Base-by-base conservation (phyloP, 1,140 invertebrate genomes). In the Fopius arisanus region DNA sequence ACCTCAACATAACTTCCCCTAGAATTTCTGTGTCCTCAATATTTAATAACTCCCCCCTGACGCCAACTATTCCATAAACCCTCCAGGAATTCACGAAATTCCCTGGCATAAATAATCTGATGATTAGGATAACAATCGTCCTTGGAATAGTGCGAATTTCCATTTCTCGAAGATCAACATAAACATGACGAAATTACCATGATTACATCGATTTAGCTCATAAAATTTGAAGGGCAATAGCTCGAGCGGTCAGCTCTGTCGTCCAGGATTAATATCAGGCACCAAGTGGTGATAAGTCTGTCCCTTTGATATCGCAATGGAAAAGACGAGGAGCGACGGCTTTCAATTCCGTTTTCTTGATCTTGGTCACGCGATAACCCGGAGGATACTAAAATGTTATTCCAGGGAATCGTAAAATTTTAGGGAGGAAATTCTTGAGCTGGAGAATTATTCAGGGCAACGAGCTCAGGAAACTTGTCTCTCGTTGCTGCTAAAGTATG, bases 91-190 rank as follows among this genome's bases (percentile, higher is more conserved):
- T 0, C 19, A 26, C 54, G 14, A 28, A 26, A 19, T 59, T 59
- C 54, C 26, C 12, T 19, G 48, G 37, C 31, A 0, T 3, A 16
- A 59, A 59, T 21, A 59, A 59, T 59, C 26, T 62, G 74, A 74
- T 72, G 72, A 77, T 74, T 59, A 72, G 74, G 75, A 77, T 77
- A 68, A 48, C n/a, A 54, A 77, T 77, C 75, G 69, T 74, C 62
- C 31, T 43, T 59, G 59, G 40, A 54, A 71, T 51, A 21, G 29
- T 59, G 19, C 29, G 23, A 70, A 59, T 70, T 54, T 28, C 62
- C 66, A 68, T 59, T 28, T 23, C 12, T 23, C 3, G 10, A 28
- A 19, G 23, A 59, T 59, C 16, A 3, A 26, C 54, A 59, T 59
- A 26, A 59, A 23, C 54, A 59, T 59, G 21, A 12, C 54, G 16